Base-by-base conservation (phyloP, 2,797 vertebrate species). In the Novumbra hubbsi region DNA sequence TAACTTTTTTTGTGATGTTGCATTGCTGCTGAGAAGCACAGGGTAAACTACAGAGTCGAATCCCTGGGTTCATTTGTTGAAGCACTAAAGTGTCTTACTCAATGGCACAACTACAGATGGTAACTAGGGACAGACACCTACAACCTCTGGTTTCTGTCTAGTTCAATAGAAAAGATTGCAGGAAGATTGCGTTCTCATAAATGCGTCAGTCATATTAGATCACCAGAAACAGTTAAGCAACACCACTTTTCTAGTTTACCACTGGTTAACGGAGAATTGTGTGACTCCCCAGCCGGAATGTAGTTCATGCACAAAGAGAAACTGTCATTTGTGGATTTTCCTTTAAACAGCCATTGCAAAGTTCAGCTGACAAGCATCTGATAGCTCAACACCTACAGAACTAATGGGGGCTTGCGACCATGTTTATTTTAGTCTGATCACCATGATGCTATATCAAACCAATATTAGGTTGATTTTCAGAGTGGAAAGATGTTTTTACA, bases 231-330 rank as follows among this genome's bases (percentile, higher is more conserved):
- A 55, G 52, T 6, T 21, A 45, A 78, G 70, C 79, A 72, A 86
- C 82, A 85, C 85, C 84, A 88, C 79, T 81, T 84, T 78, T 84
- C 84, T 21, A 38, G 34, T 55, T 55, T 2, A 21, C 19, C n/a
- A 55, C 52, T 55, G 19, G 52, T 38, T 38, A 38, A 38, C 5
- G 32, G 5, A 34, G 34, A 38, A 38, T 45, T 14, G 41, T 45
- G 14, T 14, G 12, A 6, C 14, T 45, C 11, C 12, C 12, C 41
- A 45, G 1, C 41, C 41, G 2, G 12, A 45, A 45, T 45, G 41
- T 45, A 45, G 6, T 45, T 45, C 1, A 45, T 45, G 41, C 9
- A 12, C 41, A 11, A 41, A 45, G 41, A 45, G 41, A 45, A 45
- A 11, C 7, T 41, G 41, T 7, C 4, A 7, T 41, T 41, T 8